Percentiles rank a stretch among this genome's conserved stretches.
Conservation (phyloP, 2,888 invertebrate genomes). For the Macrophya annulata region DNA sequence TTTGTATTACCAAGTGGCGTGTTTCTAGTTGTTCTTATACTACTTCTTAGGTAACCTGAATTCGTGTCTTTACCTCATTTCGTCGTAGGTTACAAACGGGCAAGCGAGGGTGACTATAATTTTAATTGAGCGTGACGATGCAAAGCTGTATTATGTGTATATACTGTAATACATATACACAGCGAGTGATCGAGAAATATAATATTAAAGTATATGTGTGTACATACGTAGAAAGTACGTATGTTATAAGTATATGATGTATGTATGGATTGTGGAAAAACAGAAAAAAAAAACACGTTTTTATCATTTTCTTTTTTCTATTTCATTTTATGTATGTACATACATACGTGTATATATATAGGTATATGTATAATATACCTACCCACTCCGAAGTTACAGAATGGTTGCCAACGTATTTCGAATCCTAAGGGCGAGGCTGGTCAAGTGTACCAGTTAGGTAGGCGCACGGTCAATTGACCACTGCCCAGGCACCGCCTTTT, state of each 20-base stretch:
- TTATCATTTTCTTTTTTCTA: neutral
- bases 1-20: conserved; percentile 70
- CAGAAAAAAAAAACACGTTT: neutral
- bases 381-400: conserved; percentile 30
- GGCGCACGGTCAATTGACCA: conserved; percentile 67
- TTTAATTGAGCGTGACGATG: conserved; percentile 20
- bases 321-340: neutral
- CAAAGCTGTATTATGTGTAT: neutral
- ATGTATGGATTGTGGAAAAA: neutral
- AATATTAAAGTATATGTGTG: neutral
- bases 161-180: neutral
- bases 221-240: too few relatives aligned
- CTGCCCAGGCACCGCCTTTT: conserved; percentile 51
- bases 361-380: neutral
- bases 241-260: neutral
- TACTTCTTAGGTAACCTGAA: neutral
- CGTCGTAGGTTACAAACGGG: conserved; percentile 9
- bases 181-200: neutral
- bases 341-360: too few relatives aligned
- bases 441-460: conserved; percentile 66
- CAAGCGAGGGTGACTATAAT: neutral
- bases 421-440: conserved; percentile 53
- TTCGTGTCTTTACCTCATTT: conserved; percentile 66
- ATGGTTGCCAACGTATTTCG: conserved; percentile 42
- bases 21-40: conserved; percentile 57